These are phyloP conservation scores for Parelbella ahira DNA, from an alignment of 2,888 invertebrate genomes.

Conservation along the genomic window DNA sequence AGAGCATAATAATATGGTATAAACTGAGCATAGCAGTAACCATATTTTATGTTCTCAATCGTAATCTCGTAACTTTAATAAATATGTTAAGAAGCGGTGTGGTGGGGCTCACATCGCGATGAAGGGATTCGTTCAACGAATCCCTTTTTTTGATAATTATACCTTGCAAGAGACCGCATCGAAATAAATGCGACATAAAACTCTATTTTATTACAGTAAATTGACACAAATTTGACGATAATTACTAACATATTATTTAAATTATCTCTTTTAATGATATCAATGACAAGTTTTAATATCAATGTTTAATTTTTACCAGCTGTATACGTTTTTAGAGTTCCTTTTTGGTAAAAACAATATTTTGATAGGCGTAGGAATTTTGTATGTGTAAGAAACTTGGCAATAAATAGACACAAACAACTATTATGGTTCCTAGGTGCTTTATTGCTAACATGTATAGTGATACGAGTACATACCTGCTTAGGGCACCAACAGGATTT, in stretches of 20 bases:
- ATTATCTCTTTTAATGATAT: constrained; percentile 32
- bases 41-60: constrained; percentile 5
- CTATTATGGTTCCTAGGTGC: too few species aligned
- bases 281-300: constrained; percentile 42
- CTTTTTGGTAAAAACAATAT: too few species aligned
- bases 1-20: background rate
- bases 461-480: too few species aligned
- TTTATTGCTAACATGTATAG: too few species aligned
- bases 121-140: constrained; percentile 12
- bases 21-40: background rate
- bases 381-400: too few species aligned
- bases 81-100: constrained; percentile 14
- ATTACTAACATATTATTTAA: constrained; percentile 58
- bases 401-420: too few species aligned
- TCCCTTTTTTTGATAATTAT: constrained; percentile 58
- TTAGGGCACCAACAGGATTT: too few species aligned
- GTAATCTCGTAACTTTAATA: constrained; percentile 8
- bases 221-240: constrained; percentile 76
- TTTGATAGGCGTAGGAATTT: too few species aligned
- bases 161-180: constrained; percentile 60
- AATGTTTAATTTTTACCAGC: constrained; percentile 3
- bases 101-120: background rate
- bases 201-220: constrained; percentile 76
- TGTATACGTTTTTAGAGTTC: constrained; percentile 1
- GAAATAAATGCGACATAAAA: constrained; percentile 77